phyloP scores from a whole-genome alignment of 2,113 vertebrate genomes.

The Naja naja region DNA sequence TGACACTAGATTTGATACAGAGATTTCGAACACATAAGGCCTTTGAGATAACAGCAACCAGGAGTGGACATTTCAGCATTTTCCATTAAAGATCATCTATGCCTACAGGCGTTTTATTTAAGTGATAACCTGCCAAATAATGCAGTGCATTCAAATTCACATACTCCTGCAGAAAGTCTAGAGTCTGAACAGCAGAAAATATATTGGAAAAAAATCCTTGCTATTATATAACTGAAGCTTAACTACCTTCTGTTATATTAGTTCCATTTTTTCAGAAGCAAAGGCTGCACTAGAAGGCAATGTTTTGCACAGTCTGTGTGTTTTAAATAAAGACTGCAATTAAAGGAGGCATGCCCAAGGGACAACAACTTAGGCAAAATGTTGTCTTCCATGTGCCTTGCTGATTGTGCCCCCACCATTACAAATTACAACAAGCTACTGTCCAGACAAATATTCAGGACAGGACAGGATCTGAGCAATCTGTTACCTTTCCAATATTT shows the following conservation, averaged over 20 bases:
- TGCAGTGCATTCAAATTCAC: constrained; percentile 21
- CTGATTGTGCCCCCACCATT: background rate
- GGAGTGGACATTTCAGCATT: background rate
- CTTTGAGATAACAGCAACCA: constrained; percentile 12
- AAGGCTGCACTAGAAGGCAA: background rate
- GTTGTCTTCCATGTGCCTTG: background rate
- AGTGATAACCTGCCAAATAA: background rate
- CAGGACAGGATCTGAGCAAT: background rate
- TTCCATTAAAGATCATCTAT: background rate
- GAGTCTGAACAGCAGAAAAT: background rate
- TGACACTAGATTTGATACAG: constrained; percentile 22
- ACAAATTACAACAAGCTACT: background rate
- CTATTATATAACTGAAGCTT: background rate
- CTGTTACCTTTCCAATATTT: background rate
- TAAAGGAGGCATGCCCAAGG: background rate
- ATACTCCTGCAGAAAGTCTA: background rate
- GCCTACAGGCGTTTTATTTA: background rate
- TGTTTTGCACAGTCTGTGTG: background rate
- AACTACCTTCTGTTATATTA: background rate
- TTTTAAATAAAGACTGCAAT: background rate
- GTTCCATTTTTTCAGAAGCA: background rate
- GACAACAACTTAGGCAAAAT: background rate
- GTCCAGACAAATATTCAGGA: background rate
- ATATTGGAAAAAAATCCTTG: background rate
- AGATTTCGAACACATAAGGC: constrained; percentile 32